phyloP scores from a whole-genome alignment of 1,140 invertebrate species.

The Micrasema longulum region DNA sequence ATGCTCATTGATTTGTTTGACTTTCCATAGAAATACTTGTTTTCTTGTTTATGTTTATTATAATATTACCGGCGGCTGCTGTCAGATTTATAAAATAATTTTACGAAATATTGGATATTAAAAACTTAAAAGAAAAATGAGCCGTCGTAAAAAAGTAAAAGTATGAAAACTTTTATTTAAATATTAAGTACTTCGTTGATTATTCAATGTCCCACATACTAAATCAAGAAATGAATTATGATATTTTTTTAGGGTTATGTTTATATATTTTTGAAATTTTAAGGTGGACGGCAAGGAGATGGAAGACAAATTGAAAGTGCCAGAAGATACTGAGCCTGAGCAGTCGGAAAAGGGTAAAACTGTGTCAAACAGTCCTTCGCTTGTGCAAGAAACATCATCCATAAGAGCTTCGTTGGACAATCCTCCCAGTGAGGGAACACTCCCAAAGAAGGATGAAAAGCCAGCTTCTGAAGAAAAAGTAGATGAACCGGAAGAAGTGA shows the following conservation, averaged over 20 bases:
- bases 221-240: slow-evolving; percentile 12
- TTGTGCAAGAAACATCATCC: slow-evolving; percentile 63
- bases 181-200: slow-evolving; percentile 25
- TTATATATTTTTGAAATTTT: slow-evolving; percentile 56
- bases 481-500: slow-evolving; percentile 69
- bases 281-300: slow-evolving; percentile 77
- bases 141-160: slow-evolving; percentile 75
- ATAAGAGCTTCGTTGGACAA: slow-evolving; percentile 55
- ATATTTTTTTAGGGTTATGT: slow-evolving; percentile 13
- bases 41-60: too few relatives aligned
- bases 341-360: slow-evolving; percentile 74
- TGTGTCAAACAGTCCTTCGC: slow-evolving; percentile 60
- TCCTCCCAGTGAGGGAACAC: not conserved
- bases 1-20: too few relatives aligned
- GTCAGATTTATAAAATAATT: slow-evolving; percentile 3
- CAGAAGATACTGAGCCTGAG: slow-evolving; percentile 75
- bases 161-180: slow-evolving; percentile 57
- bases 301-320: slow-evolving; percentile 75
- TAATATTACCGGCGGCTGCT: slow-evolving; percentile 16
- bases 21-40: too few relatives aligned
- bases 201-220: slow-evolving; percentile 4
- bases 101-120: not conserved
- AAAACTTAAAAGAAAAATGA: slow-evolving; percentile 66
- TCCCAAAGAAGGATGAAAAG: slow-evolving; percentile 67
- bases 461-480: slow-evolving; percentile 60